A percentile compares a stretch with the other conserved stretches of the same genome.
Conservation (phyloP, 2,797 vertebrate species). For the Natrix natrix region DNA sequence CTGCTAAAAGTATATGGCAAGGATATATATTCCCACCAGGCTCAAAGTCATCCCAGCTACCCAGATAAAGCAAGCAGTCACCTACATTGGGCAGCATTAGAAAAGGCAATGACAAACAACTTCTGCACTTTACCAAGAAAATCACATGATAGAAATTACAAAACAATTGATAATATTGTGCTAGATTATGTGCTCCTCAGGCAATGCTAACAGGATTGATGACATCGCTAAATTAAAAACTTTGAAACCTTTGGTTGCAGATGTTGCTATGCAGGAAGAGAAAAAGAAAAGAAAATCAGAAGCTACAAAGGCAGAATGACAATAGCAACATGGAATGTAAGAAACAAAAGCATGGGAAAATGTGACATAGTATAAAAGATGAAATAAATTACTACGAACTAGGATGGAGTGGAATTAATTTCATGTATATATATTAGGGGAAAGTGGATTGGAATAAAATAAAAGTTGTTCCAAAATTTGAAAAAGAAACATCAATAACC, state of each 20-base stretch:
- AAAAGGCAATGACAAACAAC: neutral
- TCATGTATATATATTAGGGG: neutral
- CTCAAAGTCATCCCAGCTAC: neutral
- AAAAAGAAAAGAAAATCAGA: neutral
- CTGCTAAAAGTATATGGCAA: neutral
- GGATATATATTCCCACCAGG: neutral
- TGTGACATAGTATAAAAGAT: neutral
- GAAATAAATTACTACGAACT: neutral
- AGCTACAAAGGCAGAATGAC: neutral
- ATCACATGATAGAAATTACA: neutral
- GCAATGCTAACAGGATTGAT: neutral
- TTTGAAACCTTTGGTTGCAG: neutral
- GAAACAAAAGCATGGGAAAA: neutral
- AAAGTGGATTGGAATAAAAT: neutral
- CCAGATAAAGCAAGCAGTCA: neutral
- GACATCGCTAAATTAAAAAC: neutral
- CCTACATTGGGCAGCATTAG: neutral
- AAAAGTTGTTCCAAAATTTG: neutral
- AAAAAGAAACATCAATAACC: neutral
- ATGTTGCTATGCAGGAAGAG: neutral
- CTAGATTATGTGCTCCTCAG: neutral
- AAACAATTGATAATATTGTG: neutral
- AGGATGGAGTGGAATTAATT: neutral
- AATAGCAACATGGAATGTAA: neutral
- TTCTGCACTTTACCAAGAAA: neutral